Conservation (phyloP, 1,140 invertebrate species). For the Drosophila ambigua region DNA sequence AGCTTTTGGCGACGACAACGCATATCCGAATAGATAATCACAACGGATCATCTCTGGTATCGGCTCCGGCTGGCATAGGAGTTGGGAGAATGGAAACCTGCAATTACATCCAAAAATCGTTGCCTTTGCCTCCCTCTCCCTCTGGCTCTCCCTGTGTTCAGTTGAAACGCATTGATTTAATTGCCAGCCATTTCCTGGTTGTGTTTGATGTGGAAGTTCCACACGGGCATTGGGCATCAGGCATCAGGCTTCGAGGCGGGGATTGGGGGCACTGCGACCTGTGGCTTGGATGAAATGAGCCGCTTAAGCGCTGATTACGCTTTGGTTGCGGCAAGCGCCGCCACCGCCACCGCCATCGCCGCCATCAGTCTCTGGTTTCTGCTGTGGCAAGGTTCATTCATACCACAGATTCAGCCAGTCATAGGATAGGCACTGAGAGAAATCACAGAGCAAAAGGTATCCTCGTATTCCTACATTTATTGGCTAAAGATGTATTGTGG, state of each 20-base stretch:
- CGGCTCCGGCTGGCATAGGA: background rate
- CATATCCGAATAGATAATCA: conserved; percentile 63
- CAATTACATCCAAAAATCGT: conserved; percentile 60
- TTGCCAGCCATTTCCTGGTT: conserved; percentile 83
- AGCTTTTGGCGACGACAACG: conserved; percentile 8
- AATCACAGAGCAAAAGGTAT: background rate
- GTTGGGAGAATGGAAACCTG: conserved; percentile 52
- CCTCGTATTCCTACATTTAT: background rate
- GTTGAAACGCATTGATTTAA: conserved; percentile 80
- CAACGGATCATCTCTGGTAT: conserved; percentile 50
- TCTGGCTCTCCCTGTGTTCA: conserved; percentile 6
- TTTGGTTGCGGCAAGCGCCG: conserved; percentile 72
- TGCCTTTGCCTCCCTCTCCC: conserved; percentile 26
- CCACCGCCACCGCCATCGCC: conserved; percentile 3
- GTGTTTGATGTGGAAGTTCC: conserved; percentile 76
- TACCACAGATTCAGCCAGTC: conserved; percentile 14
- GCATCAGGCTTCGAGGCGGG: too few species aligned
- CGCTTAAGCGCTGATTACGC: conserved; percentile 73
- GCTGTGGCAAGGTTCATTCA: conserved; percentile 48
- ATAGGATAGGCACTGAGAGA: conserved; percentile 4
- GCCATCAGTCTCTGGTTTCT: conserved; percentile 19
- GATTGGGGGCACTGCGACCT: conserved; percentile 17
- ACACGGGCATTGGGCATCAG: conserved; percentile 14
- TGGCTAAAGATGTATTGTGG: too few species aligned
- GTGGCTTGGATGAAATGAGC: conserved; percentile 72